Evolutionary conservation across 2,888 invertebrate genomes (phyloP).

Genomic region (Cephus sareptanus): DNA sequence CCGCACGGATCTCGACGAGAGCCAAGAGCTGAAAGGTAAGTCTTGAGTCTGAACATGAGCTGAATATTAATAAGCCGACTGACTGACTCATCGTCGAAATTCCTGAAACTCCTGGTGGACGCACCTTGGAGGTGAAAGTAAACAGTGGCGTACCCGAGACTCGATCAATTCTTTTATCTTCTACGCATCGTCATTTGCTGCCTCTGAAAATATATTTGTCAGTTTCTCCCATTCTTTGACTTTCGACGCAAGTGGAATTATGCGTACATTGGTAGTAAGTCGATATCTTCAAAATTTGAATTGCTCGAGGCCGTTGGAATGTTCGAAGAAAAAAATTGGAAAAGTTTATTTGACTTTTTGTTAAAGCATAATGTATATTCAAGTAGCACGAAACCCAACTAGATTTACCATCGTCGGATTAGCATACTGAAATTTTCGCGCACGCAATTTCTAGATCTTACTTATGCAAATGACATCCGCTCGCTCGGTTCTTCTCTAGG

Average conservation of each 20-base stretch:
- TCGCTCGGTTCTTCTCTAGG: not conserved
- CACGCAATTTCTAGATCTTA: constrained; percentile 32
- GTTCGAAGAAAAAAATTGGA: not conserved
- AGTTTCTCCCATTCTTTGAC: not conserved
- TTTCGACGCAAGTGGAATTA: not conserved
- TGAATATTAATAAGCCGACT: constrained; percentile 36
- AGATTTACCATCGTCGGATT: constrained; percentile 16
- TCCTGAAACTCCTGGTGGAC: not conserved
- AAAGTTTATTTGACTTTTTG: not conserved
- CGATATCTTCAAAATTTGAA: not conserved
- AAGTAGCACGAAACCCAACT: not conserved
- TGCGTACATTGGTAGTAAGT: not conserved
- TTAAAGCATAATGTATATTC: not conserved
- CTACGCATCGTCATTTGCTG: not conserved
- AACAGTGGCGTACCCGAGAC: not conserved
- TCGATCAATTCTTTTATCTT: not conserved
- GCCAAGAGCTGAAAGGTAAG: constrained; percentile 49
- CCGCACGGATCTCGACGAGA: constrained; percentile 40
- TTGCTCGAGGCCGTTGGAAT: too few relatives aligned
- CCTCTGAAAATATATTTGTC: not conserved
- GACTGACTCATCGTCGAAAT: constrained; percentile 17
- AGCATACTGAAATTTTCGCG: constrained; percentile 16
- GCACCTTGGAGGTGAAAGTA: not conserved
- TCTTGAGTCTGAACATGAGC: constrained; percentile 40
- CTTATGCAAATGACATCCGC: constrained; percentile 21